These are phyloP conservation scores for Vimba vimba DNA, from an alignment of 2,113 vertebrate species.

Conservation along the genomic window DNA sequence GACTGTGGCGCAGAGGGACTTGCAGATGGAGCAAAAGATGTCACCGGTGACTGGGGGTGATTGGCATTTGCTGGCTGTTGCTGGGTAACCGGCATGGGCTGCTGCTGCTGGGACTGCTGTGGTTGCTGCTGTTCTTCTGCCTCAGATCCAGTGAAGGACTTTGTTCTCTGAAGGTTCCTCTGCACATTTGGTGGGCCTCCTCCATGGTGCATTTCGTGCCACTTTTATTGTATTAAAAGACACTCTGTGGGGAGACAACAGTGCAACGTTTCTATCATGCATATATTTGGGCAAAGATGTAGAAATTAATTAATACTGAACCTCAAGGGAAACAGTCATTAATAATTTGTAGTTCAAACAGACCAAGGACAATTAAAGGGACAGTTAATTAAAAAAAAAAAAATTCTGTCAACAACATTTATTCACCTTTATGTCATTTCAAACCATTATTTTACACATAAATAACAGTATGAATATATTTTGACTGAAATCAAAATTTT, in stretches of 20 bases:
- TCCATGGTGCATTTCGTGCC: slow-evolving; percentile 96
- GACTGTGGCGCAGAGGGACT: slow-evolving; percentile 91
- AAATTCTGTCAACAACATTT: not conserved
- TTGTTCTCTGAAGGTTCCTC: slow-evolving; percentile 89
- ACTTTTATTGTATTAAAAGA: slow-evolving; percentile 65
- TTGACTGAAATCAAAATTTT: too few species aligned
- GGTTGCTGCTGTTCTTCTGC: slow-evolving; percentile 81
- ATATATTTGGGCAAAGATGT: not conserved
- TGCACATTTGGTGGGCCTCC: slow-evolving; percentile 91
- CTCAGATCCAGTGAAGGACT: slow-evolving; percentile 87
- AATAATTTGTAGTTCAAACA: not conserved
- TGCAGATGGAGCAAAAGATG: slow-evolving; percentile 85
- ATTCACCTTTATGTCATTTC: not conserved
- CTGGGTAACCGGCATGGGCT: slow-evolving; percentile 71
- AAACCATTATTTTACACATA: not conserved
- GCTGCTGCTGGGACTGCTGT: slow-evolving; percentile 65
- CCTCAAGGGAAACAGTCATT: not conserved
- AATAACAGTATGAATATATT: too few species aligned
- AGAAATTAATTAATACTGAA: not conserved
- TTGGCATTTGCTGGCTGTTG: slow-evolving; percentile 73
- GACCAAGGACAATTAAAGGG: not conserved
- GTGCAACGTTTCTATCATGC: not conserved
- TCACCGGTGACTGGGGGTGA: slow-evolving; percentile 88
- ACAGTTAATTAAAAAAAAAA: not conserved
- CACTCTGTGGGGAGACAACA: slow-evolving; percentile 59